Percentiles rank a stretch among this genome's conserved stretches.
phyloP scores from a whole-genome alignment of 2,888 invertebrate genomes.

The Ormia ochracea region DNA sequence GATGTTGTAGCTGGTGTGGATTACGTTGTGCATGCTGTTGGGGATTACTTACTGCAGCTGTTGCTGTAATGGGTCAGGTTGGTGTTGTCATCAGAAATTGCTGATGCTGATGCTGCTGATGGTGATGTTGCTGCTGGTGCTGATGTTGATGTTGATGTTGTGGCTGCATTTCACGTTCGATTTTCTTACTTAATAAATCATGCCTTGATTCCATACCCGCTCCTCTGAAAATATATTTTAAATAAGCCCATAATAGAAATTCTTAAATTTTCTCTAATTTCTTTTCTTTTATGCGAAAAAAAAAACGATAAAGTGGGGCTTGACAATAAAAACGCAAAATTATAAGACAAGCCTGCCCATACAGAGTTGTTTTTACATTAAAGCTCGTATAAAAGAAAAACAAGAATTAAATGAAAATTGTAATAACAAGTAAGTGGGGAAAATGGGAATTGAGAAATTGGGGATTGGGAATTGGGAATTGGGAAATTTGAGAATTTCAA shows the following conservation, averaged over 20 bases:
- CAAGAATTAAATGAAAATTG: background rate
- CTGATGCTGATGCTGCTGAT: conserved; percentile 75
- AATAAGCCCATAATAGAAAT: background rate
- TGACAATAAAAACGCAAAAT: background rate
- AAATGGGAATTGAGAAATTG: too few species aligned
- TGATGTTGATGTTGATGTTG: conserved; percentile 59
- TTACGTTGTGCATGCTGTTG: conserved; percentile 64
- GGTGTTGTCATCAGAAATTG: conserved; percentile 77
- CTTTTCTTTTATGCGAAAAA: background rate
- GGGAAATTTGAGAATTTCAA: too few species aligned
- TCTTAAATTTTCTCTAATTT: background rate
- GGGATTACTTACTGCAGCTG: conserved; percentile 62
- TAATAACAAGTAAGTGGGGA: background rate
- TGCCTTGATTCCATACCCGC: conserved; percentile 78
- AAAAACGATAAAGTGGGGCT: background rate
- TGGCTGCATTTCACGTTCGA: conserved; percentile 75
- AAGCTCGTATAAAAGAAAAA: too few species aligned
- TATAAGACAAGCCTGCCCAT: background rate
- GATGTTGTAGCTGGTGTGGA: conserved; percentile 64
- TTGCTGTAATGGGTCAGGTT: conserved; percentile 76
- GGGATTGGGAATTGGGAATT: too few species aligned
- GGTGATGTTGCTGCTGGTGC: conserved; percentile 55
- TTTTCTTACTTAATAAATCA: conserved; percentile 76
- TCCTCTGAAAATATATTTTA: conserved; percentile 71
- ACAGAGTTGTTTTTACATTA: background rate